These are phyloP conservation scores for Fundulus diaphanus DNA, from an alignment of 2,797 vertebrate species.

Conservation along the genomic window DNA sequence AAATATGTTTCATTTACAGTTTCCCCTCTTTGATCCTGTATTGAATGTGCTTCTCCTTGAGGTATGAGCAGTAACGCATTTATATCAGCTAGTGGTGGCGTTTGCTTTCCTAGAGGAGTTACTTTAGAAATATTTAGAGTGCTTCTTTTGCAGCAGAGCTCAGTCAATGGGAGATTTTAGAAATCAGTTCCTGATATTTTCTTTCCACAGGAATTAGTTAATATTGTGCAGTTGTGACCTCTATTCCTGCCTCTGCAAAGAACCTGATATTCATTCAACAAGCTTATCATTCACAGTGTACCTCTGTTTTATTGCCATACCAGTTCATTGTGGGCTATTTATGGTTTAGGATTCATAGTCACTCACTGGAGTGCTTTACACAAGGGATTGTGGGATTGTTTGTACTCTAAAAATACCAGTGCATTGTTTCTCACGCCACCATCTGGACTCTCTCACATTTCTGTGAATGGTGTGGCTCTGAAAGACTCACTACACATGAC, in stretches of 20 bases:
- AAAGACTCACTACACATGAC: background rate
- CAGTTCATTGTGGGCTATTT: slow-evolving; percentile 29
- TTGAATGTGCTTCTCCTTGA: slow-evolving; percentile 20
- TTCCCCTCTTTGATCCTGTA: slow-evolving; percentile 20
- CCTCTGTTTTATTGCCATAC: background rate
- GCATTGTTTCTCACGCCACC: slow-evolving; percentile 13
- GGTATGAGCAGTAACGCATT: slow-evolving; percentile 32
- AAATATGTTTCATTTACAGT: slow-evolving; percentile 53
- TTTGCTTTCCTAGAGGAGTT: slow-evolving; percentile 22
- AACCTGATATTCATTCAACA: background rate
- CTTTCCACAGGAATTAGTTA: background rate
- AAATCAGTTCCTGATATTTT: background rate
- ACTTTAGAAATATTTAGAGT: slow-evolving; percentile 2
- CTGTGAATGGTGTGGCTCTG: background rate
- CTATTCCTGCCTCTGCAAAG: slow-evolving; percentile 5
- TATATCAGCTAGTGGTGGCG: slow-evolving; percentile 30
- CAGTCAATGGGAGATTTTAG: background rate
- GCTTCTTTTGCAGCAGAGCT: slow-evolving; percentile 5
- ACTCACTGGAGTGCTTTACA: slow-evolving; percentile 32
- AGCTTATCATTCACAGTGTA: background rate
- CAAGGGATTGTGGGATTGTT: slow-evolving; percentile 27
- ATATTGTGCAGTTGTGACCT: background rate
- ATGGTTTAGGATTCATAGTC: slow-evolving; percentile 31
- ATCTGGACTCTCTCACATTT: slow-evolving; percentile 3
- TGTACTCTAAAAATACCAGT: slow-evolving; percentile 38